Base-by-base conservation (phyloP, 2,888 invertebrate species). In the Drosophila neonasuta region DNA sequence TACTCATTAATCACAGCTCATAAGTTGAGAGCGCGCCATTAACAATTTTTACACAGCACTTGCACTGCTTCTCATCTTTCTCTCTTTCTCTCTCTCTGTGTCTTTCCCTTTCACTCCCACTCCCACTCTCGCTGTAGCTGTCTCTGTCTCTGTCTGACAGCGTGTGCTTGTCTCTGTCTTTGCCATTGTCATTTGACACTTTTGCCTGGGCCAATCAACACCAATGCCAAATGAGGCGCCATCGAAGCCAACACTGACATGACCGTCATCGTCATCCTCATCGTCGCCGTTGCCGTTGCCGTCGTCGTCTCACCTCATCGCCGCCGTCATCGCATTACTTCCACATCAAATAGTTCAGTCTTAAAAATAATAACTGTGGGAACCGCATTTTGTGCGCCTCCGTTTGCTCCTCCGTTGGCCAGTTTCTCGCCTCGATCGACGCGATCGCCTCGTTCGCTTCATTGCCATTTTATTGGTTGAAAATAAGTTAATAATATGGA, bases 401-500 rank as follows among this genome's bases (percentile, higher is more conserved):
- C 42, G 71, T 77, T 60, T 49, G 9, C n/a, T 36, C n/a, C n/a
- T 36, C 5, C 10, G n/a, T 39, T 13, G 39, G 39, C 55, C 60
- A 45, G 34, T 34, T 45, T 8, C 45, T 17, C 56, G 45, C 36
- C 42, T 32, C 42, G 63, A 49, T 85, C 86, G 80, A 36, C 34
- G 11, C 34, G 34, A 36, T 49, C 49, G 55, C 52, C 69, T 68
- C 71, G 70, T 64, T 70, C 70, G 74, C 75, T 79, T 87, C 86
- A 83, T 85, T 88, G 80, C 87, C 79, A 78, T 87, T 88, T 89
- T 84, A 89, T 86, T 88, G 89, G 83, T 71, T 89, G 81, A 79
- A 87, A 89, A 88, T 89, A 89, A 89, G 87, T 89, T 88, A 88
- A 88, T 88, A 89, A 88, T 80, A 86, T 88, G 88, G 88, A 85